Conservation (phyloP, 2,888 invertebrate species). For the Dusona sp. region DNA sequence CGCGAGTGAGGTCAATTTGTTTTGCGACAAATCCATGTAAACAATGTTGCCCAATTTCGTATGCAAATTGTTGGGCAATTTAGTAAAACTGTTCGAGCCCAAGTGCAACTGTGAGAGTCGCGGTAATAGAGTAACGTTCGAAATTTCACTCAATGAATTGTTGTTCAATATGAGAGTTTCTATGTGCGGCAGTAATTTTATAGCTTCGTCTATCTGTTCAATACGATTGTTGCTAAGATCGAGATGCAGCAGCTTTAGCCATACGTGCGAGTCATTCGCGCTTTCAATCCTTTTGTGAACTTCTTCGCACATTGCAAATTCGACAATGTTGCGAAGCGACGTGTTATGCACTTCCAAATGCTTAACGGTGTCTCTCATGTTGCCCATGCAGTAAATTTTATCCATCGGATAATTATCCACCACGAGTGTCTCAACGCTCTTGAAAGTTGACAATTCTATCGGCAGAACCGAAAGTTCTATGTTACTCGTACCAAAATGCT, state of each 20-base stretch:
- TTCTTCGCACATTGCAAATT: conserved; percentile 94
- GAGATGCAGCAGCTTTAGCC: conserved; percentile 89
- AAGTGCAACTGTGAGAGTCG: conserved; percentile 91
- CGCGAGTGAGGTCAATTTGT: conserved; percentile 90
- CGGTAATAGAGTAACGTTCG: conserved; percentile 92
- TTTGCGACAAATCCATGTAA: conserved; percentile 94
- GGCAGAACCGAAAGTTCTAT: conserved; percentile 92
- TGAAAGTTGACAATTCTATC: conserved; percentile 94
- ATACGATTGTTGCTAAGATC: conserved; percentile 93
- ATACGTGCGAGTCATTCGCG: conserved; percentile 86
- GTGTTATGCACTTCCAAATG: conserved; percentile 89
- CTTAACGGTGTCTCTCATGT: conserved; percentile 88
- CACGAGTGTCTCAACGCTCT: conserved; percentile 89
- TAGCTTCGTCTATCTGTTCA: conserved; percentile 91
- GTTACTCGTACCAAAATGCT: conserved; percentile 92
- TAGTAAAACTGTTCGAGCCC: conserved; percentile 90
- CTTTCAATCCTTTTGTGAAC: conserved; percentile 89
- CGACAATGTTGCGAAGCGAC: conserved; percentile 89
- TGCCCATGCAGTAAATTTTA: conserved; percentile 88
- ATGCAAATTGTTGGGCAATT: conserved; percentile 91
- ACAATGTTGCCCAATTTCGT: conserved; percentile 95
- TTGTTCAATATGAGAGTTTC: conserved; percentile 90
- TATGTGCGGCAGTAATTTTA: conserved; percentile 91
- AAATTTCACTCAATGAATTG: conserved; percentile 91
- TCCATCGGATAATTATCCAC: conserved; percentile 89